Conservation (phyloP, 2,797 vertebrate genomes). For the Channallabes apus region DNA sequence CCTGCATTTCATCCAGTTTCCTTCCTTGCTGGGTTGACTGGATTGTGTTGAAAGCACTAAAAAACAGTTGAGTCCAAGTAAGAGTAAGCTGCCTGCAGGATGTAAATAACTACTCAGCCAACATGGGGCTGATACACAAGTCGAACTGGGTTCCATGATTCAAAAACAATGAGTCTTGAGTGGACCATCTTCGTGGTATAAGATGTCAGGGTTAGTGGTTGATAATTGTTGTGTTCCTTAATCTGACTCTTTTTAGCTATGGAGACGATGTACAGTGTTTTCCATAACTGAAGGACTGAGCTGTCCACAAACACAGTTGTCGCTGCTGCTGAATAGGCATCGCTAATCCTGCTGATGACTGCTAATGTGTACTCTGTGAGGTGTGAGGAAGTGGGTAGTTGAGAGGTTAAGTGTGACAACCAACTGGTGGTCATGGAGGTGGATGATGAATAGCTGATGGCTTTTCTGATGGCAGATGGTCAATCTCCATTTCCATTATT, state of each 20-base stretch:
- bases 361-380: slow-evolving; percentile 24
- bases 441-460: slow-evolving; percentile 7
- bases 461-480: neutral
- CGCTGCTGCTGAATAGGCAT: slow-evolving; percentile 5
- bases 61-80: neutral
- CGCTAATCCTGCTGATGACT: slow-evolving; percentile 5
- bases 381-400: slow-evolving; percentile 19
- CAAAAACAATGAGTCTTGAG: neutral
- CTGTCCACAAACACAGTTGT: neutral
- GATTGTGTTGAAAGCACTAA: slow-evolving; percentile 9
- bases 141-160: neutral
- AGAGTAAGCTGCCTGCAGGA: neutral
- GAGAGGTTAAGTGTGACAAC: slow-evolving; percentile 15
- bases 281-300: neutral
- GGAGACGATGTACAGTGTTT: neutral
- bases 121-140: neutral
- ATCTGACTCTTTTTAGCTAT: neutral
- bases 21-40: slow-evolving; percentile 7
- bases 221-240: neutral
- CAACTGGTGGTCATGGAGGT: slow-evolving; percentile 8
- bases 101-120: slow-evolving; percentile 9
- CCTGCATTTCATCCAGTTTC: slow-evolving; percentile 13
- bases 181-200: neutral
- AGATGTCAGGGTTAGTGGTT: neutral
- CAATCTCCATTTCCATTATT: neutral